These are phyloP conservation scores for Callaeas wilsoni DNA, from an alignment of 2,113 vertebrate genomes.

Conservation along the genomic window DNA sequence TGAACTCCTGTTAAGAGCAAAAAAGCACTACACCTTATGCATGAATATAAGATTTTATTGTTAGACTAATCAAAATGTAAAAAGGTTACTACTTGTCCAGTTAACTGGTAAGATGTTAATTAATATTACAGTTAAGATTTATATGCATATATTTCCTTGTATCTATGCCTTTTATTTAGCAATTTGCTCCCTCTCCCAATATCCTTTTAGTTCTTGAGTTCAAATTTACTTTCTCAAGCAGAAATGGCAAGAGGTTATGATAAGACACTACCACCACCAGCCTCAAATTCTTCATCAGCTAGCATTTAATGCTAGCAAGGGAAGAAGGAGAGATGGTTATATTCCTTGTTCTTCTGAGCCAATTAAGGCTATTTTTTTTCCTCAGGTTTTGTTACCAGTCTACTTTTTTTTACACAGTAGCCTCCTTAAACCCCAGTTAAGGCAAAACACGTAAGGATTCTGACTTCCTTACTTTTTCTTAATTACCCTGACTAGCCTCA, in stretches of 20 bases:
- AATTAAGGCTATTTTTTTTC: background rate
- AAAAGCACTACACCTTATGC: background rate
- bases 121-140: background rate
- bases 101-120: background rate
- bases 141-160: background rate
- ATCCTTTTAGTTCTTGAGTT: background rate
- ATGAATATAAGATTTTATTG: background rate
- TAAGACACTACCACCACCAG: background rate
- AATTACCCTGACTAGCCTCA: background rate
- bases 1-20: background rate
- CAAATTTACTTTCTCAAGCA: background rate
- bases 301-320: background rate
- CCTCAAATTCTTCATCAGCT: background rate
- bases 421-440: background rate
- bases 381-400: background rate
- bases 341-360: background rate
- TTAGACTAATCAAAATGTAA: background rate
- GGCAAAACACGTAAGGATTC: background rate
- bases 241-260: background rate
- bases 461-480: background rate
- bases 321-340: background rate
- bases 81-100: background rate
- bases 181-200: background rate
- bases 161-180: background rate
- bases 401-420: background rate